These are phyloP conservation scores for Diplolepis rosae DNA, from an alignment of 2,888 invertebrate species.

Conservation along the genomic window DNA sequence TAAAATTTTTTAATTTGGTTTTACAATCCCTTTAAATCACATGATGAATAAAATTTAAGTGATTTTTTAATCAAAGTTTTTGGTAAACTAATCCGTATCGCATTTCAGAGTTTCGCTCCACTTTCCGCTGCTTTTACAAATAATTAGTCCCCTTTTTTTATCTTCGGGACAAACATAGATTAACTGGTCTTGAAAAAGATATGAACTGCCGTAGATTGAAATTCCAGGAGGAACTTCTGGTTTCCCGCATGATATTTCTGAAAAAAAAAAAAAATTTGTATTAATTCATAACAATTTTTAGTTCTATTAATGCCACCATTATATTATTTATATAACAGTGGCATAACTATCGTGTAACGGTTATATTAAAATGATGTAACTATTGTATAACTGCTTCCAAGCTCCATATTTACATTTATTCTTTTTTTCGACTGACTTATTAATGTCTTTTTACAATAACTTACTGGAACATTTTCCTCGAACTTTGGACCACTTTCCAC, in stretches of 20 bases:
- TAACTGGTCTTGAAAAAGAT: constrained; percentile 74
- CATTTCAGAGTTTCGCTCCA: constrained; percentile 61
- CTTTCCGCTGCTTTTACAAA: constrained; percentile 68
- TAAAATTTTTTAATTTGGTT: background rate
- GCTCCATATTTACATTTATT: background rate
- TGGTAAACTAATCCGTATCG: background rate
- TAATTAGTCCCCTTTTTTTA: constrained; percentile 58
- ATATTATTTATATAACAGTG: background rate
- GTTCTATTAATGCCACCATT: background rate
- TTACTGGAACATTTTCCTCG: constrained; percentile 75
- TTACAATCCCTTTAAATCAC: too few species aligned
- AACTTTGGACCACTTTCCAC: constrained; percentile 75
- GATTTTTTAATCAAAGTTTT: too few species aligned
- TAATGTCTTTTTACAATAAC: constrained; percentile 45
- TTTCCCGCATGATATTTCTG: constrained; percentile 76
- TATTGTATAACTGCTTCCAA: background rate
- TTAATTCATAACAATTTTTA: background rate
- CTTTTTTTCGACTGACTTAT: background rate
- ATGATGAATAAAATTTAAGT: too few species aligned
- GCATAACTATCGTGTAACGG: background rate
- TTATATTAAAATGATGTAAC: background rate
- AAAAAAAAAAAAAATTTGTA: constrained; percentile 43
- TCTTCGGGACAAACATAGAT: constrained; percentile 60
- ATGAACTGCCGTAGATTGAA: constrained; percentile 74
- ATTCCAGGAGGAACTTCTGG: constrained; percentile 72